phyloP scores from a whole-genome alignment of 2,797 vertebrate genomes.

The Pterois miles region DNA sequence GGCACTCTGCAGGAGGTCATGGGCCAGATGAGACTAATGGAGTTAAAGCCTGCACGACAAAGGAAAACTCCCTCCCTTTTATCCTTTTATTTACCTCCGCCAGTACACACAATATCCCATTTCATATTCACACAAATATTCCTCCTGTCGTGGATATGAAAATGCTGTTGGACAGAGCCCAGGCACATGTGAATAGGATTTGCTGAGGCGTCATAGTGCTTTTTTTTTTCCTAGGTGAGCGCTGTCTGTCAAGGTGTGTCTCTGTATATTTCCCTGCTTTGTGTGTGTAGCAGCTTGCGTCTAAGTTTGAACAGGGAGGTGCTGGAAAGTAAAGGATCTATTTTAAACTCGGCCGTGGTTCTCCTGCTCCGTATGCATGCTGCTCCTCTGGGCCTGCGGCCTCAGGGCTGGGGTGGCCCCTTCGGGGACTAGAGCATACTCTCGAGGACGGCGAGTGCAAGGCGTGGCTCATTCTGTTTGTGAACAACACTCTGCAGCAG shows the following conservation, averaged over 20 bases:
- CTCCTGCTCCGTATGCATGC: constrained; percentile 32
- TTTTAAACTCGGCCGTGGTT: constrained; percentile 76
- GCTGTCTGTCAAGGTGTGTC: constrained; percentile 60
- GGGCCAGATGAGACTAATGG: constrained; percentile 12
- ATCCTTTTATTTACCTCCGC: constrained; percentile 1
- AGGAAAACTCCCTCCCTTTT: not conserved
- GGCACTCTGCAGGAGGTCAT: constrained; percentile 23
- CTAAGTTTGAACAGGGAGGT: constrained; percentile 59
- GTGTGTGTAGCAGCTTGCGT: constrained; percentile 39
- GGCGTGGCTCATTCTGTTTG: constrained; percentile 61
- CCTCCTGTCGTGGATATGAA: constrained; percentile 13
- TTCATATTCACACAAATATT: constrained; percentile 35
- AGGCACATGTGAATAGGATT: constrained; percentile 19
- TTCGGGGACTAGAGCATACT: constrained; percentile 43
- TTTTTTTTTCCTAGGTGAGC: constrained; percentile 18
- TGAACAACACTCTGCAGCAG: constrained; percentile 49
- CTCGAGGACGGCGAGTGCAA: constrained; percentile 41
- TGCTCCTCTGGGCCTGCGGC: constrained; percentile 48
- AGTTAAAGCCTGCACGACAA: constrained; percentile 15
- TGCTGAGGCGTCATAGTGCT: constrained; percentile 24
- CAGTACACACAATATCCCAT: not conserved
- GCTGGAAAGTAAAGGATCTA: constrained; percentile 61
- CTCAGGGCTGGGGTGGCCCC: constrained; percentile 28
- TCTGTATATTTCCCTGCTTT: constrained; percentile 44
- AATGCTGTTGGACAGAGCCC: constrained; percentile 2